Evolutionary conservation across 2,888 invertebrate species (phyloP), one percentile per base, ranked within the genome.

Genomic region (Nesidiocoris tenuis): DNA sequence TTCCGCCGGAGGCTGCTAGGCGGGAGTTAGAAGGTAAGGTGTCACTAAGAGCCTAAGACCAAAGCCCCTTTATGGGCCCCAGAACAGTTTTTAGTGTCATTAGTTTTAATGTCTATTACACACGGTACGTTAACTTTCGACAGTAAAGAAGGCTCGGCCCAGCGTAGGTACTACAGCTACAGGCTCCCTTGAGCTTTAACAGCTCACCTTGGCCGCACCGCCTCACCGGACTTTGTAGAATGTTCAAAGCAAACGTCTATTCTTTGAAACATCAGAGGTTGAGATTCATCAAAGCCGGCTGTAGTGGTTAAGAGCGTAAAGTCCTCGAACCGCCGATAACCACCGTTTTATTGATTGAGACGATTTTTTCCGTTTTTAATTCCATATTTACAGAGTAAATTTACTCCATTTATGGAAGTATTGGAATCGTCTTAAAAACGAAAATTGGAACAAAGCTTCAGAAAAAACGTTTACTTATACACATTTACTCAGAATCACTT

Each of bases 81-180:
- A 64, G 64, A 55, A 64, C 64, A 74, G 74, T 74, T 74, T 63
- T 74, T 74, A 74, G 74, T 74, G 74, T 74, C 74, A 74, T 74
- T 74, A 74, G 54, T 56, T 74, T 64, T 74, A 64, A 74, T 64
- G 74, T 63, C 64, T 63, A 74, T 74, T 74, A 74, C 74, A 64
- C 65, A 74, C 74, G 74, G 74, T 70, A 70, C 70, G 70, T 70
- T 70, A 70, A 70, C 70, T 70, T 70, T 70, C 70, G 70, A 70
- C 70, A 70, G 24, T 70, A 70, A 70, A 70, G 70, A 57, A 70
- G 19, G 61, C 54, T 21, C 70, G 17, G 18, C 39, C 12, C 39
- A 39, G 5, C 39, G 39, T 39, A 39, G 3, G n/a, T n/a, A n/a
- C n/a, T n/a, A n/a, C n/a, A n/a, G 3, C 39, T 39, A 39, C 5